phyloP scores from a whole-genome alignment of 37 sponge, comb jelly and placozoan genomes.

The Hexactinellida sp. region DNA sequence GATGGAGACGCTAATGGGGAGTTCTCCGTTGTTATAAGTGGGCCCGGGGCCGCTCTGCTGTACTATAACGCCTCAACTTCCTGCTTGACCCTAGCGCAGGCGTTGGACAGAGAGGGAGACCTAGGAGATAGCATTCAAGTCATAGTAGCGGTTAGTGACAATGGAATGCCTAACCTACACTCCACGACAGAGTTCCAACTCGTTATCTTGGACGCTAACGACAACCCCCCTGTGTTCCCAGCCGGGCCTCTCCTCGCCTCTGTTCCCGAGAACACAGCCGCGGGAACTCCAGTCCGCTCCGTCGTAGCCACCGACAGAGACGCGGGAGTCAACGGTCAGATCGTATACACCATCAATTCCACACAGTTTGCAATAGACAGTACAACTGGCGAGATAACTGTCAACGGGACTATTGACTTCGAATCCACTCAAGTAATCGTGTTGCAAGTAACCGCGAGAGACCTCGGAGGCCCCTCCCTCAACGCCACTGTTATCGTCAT shows the following conservation, averaged over 20 bases:
- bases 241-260: not conserved
- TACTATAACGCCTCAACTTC: not conserved
- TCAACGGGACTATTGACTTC: constrained; percentile 19
- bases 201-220: constrained; percentile 40
- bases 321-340: not conserved
- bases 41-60: not conserved
- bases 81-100: not conserved
- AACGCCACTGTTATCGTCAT: not conserved
- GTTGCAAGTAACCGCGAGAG: constrained; percentile 25
- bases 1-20: not conserved
- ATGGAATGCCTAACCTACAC: constrained; percentile 2
- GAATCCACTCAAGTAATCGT: not conserved
- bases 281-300: not conserved
- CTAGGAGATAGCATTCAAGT: not conserved
- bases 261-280: constrained; percentile 34
- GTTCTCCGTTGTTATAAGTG: not conserved
- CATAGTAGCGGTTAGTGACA: not conserved
- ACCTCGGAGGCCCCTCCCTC: constrained; percentile 31
- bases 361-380: not conserved
- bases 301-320: constrained; percentile 40
- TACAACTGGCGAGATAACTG: constrained; percentile 14
- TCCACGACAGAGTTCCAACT: constrained; percentile 9
- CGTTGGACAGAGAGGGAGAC: not conserved
- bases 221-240: constrained; percentile 47
- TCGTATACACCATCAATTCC: not conserved